Conservation (phyloP, 2,113 vertebrate species). For the Siniperca chuatsi region DNA sequence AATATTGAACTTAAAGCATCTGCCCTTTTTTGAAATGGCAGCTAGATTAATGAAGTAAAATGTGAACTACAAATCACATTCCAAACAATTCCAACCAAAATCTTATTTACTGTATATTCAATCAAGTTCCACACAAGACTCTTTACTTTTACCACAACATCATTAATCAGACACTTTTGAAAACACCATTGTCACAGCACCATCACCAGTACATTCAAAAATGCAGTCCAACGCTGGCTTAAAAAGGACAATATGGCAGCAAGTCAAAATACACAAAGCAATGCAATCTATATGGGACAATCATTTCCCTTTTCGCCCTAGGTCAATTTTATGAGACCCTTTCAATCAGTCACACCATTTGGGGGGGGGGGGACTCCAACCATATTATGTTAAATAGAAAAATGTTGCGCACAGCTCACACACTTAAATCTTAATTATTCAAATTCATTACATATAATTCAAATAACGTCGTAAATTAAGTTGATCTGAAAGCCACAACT, state of each 20-base stretch:
- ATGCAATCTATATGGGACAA: conserved; percentile 5
- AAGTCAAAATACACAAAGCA: background rate
- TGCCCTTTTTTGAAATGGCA: background rate
- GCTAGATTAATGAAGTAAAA: background rate
- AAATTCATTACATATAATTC: background rate
- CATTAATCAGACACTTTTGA: background rate
- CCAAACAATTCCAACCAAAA: background rate
- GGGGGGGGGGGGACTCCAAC: too few relatives aligned
- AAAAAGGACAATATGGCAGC: background rate
- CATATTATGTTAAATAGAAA: background rate
- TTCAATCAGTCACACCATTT: background rate
- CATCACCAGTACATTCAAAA: background rate
- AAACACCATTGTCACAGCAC: background rate
- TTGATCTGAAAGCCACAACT: background rate
- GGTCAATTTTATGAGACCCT: background rate
- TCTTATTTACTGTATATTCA: background rate
- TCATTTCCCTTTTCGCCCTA: background rate
- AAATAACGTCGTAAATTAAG: background rate
- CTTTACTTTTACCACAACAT: background rate
- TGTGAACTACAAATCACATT: background rate
- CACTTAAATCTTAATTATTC: background rate
- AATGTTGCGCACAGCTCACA: background rate
- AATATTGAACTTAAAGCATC: background rate
- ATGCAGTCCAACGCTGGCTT: background rate
- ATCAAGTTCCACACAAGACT: background rate